These are phyloP conservation scores for Rhaphigaster nebulosa DNA, from an alignment of 2,888 invertebrate genomes.

Conservation along the genomic window DNA sequence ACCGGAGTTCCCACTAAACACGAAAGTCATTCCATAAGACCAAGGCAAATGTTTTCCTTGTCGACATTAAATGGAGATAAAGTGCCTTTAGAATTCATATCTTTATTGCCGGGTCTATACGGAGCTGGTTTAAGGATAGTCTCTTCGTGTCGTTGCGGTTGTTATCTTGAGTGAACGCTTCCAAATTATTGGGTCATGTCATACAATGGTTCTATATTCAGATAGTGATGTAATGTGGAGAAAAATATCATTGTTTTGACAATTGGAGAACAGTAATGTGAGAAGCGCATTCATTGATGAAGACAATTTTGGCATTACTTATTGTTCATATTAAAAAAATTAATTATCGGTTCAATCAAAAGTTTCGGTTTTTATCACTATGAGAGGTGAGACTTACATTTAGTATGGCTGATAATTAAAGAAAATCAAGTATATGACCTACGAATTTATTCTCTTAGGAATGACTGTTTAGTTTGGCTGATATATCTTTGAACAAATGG, in stretches of 20 bases:
- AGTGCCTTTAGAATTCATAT: slow-evolving; percentile 21
- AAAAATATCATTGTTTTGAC: background rate
- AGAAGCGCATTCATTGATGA: background rate
- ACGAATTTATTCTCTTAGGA: too few relatives aligned
- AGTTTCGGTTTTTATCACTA: background rate
- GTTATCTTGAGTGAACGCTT: background rate
- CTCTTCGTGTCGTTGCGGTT: background rate
- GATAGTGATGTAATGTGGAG: background rate
- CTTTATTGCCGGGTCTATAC: slow-evolving; percentile 17
- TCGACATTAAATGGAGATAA: slow-evolving; percentile 38
- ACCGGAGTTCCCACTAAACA: background rate
- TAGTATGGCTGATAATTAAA: too few relatives aligned
- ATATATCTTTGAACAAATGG: too few relatives aligned
- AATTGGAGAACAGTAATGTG: background rate
- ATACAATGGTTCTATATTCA: background rate
- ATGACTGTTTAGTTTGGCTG: too few relatives aligned
- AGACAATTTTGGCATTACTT: too few relatives aligned
- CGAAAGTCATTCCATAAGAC: background rate
- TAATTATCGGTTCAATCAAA: background rate
- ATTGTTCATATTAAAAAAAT: background rate
- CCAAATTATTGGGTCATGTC: background rate
- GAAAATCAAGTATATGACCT: too few relatives aligned
- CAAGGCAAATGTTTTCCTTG: slow-evolving; percentile 22
- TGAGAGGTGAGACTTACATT: too few relatives aligned
- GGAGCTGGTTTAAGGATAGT: background rate